Base-by-base conservation (phyloP, 2,888 invertebrate species). In the Hirtodrosophila histrioides region DNA sequence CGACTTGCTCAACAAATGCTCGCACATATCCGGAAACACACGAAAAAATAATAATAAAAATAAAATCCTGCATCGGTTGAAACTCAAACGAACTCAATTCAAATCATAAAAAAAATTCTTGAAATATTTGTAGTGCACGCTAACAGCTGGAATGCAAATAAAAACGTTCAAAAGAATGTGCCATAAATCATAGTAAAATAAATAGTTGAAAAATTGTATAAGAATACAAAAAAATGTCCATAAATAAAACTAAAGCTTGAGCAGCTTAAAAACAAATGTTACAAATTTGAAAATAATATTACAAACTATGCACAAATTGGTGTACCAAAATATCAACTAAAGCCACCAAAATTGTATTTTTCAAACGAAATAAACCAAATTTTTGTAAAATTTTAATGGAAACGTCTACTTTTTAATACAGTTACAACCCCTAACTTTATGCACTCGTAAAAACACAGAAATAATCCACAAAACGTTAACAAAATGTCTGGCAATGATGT, bases 401-500 rank as follows among this genome's bases (percentile, higher is more conserved):
- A 57, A 49, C 56, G 27, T 51, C 46, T 72, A 24, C 9, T 33
- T 33, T 72, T 54, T 44, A 40, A 51, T 60, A 33, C 11, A 77
- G 74, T 48, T 50, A 24, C 48, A 67, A 56, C 48, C 48, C 23
- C 51, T 27, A 48, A 55, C 57, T 64, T 65, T 46, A 82, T 79
- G 72, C 63, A 78, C 67, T 29, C 46, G 17, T 60, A 61, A 75
- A 45, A 33, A 45, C 37, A 45, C 9, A 48, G 0, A 41, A 31
- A 50, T 11, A 55, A 23, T 24, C 44, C 23, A 66, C 37, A 37
- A 44, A 63, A 58, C 39, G 39, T 23, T 40, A 27, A 49, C 37
- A 81, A 73, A 78, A 85, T 85, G 85, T 84, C 85, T 57, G 78
- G 74, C 60, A 86, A 82, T 61, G 84, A 86, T 73, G 73, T 82